Base-by-base conservation (phyloP, 2,797 vertebrate species). In the Rhinatrema bivittatum region DNA sequence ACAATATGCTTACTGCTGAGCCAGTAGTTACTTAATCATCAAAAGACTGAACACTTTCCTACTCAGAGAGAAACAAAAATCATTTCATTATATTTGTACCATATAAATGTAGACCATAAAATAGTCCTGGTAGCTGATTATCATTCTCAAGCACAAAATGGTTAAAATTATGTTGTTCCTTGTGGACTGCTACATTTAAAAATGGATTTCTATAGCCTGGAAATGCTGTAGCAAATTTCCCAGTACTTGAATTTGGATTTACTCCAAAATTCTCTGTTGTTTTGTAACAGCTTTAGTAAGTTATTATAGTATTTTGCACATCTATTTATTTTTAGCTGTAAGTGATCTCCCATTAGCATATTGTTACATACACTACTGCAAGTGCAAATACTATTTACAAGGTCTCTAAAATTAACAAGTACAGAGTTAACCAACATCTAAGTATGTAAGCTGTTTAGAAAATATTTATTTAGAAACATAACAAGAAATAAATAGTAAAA, bases 281-380 rank as follows among this genome's bases (percentile, higher is more conserved):
- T 33, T 26, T 50, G 50, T 25, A 50, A 38, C 46, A 50, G 34
- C 34, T 50, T 50, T 38, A 8, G 46, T 42, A 43, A 50, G 34
- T 50, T 50, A 42, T 43, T 42, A 34, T 39, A n/a, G n/a, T n/a
- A n/a, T 32, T 23, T 33, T 50, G 39, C 39, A 24, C 41, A 31
- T 33, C 46, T 42, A 50, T 33, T 46, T 42, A 50, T 50, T 50
- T 42, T 50, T 42, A 43, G 39, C 46, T 20, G 17, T 50, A 39
- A 43, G 34, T 43, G 42, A 43, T 42, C 34, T 29, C 17, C 34
- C 34, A 42, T 42, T 33, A 38, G 33, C 33, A 29, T 50, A 28
- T 37, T 42, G 46, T 49, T 23, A 28, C 42, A 33, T 42, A 50
- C 37, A 39, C 36, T 46, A 39, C 35, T 34, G 44, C 46, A 40